A percentile compares a stretch with the other conserved stretches of the same genome.
Evolutionary conservation across 2,113 vertebrate species (phyloP).

Genomic region (Phrynosoma blainvillii): DNA sequence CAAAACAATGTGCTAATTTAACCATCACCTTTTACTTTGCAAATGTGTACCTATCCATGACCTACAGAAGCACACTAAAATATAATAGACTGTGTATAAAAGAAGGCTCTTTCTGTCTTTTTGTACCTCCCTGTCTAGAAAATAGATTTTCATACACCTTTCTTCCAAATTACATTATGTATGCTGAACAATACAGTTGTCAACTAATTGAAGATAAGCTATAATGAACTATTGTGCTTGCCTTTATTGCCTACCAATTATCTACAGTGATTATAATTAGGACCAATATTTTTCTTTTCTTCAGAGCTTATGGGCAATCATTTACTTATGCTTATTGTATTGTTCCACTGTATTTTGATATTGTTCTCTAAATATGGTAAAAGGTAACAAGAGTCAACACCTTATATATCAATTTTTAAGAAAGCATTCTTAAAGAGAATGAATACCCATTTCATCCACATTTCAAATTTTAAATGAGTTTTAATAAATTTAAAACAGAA

Average conservation of each 20-base stretch:
- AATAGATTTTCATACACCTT: constrained; percentile 7
- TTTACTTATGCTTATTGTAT: constrained; percentile 20
- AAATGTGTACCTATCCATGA: constrained; percentile 23
- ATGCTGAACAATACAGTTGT: neutral
- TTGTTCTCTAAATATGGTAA: neutral
- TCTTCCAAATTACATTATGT: constrained; percentile 29
- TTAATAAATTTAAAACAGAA: neutral
- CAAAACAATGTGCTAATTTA: constrained; percentile 44
- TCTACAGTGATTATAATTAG: neutral
- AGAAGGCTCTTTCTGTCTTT: neutral
- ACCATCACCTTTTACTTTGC: neutral
- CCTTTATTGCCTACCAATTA: neutral
- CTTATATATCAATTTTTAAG: neutral
- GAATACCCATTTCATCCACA: neutral
- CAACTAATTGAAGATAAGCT: neutral
- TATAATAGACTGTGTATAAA: neutral
- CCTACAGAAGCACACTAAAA: constrained; percentile 34
- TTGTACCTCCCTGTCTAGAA: fast-evolving
- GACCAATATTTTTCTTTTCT: constrained; percentile 28
- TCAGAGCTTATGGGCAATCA: neutral
- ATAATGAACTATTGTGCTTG: neutral
- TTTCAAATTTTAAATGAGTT: constrained; percentile 8
- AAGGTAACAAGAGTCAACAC: neutral
- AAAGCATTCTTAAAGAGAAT: constrained; percentile 7
- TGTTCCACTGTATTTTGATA: neutral